These are phyloP conservation scores for Illadopsis cleaveri DNA, from an alignment of 2,113 vertebrate genomes.

Conservation along the genomic window DNA sequence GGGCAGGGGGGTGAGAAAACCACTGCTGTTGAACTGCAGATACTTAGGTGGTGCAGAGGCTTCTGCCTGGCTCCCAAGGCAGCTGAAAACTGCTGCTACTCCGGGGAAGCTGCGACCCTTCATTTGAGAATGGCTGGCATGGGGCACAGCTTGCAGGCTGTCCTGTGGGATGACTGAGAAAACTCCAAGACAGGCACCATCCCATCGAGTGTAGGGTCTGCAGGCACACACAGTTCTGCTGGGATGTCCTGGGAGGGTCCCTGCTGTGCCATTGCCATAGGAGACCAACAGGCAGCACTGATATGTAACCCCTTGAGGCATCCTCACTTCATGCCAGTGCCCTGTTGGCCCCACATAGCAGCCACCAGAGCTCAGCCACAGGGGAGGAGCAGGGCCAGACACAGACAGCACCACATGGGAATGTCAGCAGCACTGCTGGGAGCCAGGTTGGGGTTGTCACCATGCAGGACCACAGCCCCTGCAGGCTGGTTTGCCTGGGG, in stretches of 20 bases:
- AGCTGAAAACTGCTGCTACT: not conserved
- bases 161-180: not conserved
- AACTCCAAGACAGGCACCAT: not conserved
- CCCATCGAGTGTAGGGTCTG: not conserved
- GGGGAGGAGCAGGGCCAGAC: not conserved
- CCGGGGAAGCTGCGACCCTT: rapidly evolving
- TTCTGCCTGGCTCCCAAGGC: not conserved
- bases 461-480: not conserved
- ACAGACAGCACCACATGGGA: not conserved
- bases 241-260: not conserved
- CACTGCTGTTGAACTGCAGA: not conserved
- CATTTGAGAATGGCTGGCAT: rapidly evolving
- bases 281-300: not conserved
- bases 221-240: not conserved
- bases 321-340: not conserved
- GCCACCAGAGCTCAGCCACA: not conserved
- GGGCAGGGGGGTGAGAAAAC: not conserved
- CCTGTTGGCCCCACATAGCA: not conserved
- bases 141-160: not conserved
- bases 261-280: not conserved
- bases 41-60: not conserved
- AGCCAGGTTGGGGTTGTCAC: not conserved
- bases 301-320: not conserved
- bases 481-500: not conserved
- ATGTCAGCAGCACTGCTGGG: not conserved